Evolutionary conservation across 1,140 invertebrate genomes (phyloP).

Genomic region (Ceratina calcarata): DNA sequence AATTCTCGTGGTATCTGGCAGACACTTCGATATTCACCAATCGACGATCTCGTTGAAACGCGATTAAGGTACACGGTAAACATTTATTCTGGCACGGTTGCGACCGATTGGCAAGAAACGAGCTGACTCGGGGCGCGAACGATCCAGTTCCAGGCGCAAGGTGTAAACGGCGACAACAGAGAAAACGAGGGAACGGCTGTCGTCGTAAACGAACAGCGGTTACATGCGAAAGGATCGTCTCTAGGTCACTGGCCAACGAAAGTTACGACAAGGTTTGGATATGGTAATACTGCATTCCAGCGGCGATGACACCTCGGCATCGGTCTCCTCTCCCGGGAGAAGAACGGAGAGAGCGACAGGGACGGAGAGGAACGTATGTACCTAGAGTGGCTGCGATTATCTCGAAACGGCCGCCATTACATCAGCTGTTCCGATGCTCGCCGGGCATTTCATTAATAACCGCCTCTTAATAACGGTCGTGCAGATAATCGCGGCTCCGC

Average conservation of each 20-base stretch:
- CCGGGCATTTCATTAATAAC: slow-evolving; percentile 58
- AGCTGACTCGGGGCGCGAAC: neutral
- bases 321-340: slow-evolving; percentile 20
- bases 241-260: slow-evolving; percentile 73
- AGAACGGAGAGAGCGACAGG: too few species aligned
- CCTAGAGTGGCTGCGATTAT: slow-evolving; percentile 60
- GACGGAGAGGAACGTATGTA: neutral
- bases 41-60: too few species aligned
- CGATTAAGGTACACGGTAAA: too few species aligned
- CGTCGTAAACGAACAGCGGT: slow-evolving; percentile 56
- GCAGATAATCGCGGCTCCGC: slow-evolving; percentile 49
- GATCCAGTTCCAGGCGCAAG: slow-evolving; percentile 21
- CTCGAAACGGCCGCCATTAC: slow-evolving; percentile 54
- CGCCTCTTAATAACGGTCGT: slow-evolving; percentile 57
- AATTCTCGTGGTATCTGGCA: too few species aligned
- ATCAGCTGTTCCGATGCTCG: slow-evolving; percentile 33
- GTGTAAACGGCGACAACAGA: slow-evolving; percentile 8
- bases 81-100: too few species aligned
- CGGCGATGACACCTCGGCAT: slow-evolving; percentile 66
- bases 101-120: neutral
- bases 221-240: slow-evolving; percentile 69
- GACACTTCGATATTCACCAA: too few species aligned
- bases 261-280: slow-evolving; percentile 72
- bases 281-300: slow-evolving; percentile 74
- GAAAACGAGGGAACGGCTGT: slow-evolving; percentile 13